phyloP scores from a whole-genome alignment of 2,888 invertebrate genomes.

The Drosophila anomelani region DNA sequence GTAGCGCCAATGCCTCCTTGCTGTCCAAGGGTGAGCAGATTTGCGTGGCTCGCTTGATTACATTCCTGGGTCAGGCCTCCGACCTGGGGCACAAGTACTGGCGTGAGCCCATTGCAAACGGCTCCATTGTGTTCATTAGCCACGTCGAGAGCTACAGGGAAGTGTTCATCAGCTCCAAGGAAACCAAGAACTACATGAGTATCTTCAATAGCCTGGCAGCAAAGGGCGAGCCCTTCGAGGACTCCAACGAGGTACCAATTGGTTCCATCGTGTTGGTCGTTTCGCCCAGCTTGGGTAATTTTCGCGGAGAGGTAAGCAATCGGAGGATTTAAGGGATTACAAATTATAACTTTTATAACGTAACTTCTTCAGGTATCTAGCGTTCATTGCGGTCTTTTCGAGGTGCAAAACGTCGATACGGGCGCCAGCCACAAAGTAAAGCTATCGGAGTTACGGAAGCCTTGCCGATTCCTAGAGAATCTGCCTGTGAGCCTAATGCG shows the following conservation, averaged over 20 bases:
- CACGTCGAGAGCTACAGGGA: conserved; percentile 38
- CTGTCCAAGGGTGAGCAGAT: conserved; percentile 14
- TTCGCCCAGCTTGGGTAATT: conserved; percentile 20
- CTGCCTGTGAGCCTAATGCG: conserved; percentile 50
- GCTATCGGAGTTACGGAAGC: conserved; percentile 25
- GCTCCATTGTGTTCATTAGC: conserved; percentile 51
- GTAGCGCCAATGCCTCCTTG: conserved; percentile 21
- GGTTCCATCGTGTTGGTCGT: conserved; percentile 54
- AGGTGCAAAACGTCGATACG: conserved; percentile 58
- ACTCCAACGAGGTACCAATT: conserved; percentile 7
- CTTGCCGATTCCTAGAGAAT: conserved; percentile 57
- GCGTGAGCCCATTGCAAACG: conserved; percentile 44
- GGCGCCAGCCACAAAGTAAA: conserved; percentile 32
- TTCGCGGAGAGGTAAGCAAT: conserved; percentile 53
- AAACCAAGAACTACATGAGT: conserved; percentile 34
- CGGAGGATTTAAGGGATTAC: not conserved
- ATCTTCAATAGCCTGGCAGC: conserved; percentile 46
- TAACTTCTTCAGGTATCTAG: conserved; percentile 26
- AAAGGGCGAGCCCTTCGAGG: conserved; percentile 43
- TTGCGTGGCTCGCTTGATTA: conserved; percentile 31
- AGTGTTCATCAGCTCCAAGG: conserved; percentile 48
- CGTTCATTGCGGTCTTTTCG: not conserved
- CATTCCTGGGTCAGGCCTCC: conserved; percentile 42
- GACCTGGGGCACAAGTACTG: conserved; percentile 52
- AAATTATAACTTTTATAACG: not conserved